Evolutionary conservation across 2,888 invertebrate species (phyloP), one percentile per base, ranked within the genome.

Genomic region (Labia minor): DNA sequence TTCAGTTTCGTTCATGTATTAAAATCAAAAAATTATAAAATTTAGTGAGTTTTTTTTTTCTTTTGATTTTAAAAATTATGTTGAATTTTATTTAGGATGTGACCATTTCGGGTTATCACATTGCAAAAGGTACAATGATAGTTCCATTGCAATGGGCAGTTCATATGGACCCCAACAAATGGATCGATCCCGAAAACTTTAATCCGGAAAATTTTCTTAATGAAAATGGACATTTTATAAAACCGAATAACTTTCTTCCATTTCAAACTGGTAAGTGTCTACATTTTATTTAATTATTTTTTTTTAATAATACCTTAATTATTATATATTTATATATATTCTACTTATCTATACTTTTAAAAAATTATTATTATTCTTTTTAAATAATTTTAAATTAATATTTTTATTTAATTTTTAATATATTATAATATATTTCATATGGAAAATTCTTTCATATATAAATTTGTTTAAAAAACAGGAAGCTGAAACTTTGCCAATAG

Each of bases 181-280:
- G 89, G 88, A 76, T 81, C 0, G 77, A 87, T 21, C 89, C 91
- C 0, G 83, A 87, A 1, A 74, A 77, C 33, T 93, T 85, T 73
- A 81, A 81, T 62, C 91, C 91, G 0, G 79, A 81, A 18, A 80
- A 92, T 65, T 92, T 92, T 74, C 75, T 92, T 2, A 78, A 81
- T 62, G 78, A 81, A 0, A 82, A 86, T 49, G 89, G 87, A 0
- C 80, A 79, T 66, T 81, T 88, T 69, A 73, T 78, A 1, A 87
- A 84, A 68, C 85, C 86, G 0, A 84, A 85, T 63, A 81, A 85
- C 67, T 91, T 92, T 73, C 84, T 92, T 72, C 92, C 92, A 0
- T 93, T 91, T 74, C 92, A 92, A 79, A 84, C 84, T 70, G 93
- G 92, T 89, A 76, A 76, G 74, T n/a, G n/a, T n/a, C n/a, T n/a